These are phyloP conservation scores for Eptatretus burgeri DNA, from an alignment of 2,113 vertebrate genomes.

Conservation along the genomic window DNA sequence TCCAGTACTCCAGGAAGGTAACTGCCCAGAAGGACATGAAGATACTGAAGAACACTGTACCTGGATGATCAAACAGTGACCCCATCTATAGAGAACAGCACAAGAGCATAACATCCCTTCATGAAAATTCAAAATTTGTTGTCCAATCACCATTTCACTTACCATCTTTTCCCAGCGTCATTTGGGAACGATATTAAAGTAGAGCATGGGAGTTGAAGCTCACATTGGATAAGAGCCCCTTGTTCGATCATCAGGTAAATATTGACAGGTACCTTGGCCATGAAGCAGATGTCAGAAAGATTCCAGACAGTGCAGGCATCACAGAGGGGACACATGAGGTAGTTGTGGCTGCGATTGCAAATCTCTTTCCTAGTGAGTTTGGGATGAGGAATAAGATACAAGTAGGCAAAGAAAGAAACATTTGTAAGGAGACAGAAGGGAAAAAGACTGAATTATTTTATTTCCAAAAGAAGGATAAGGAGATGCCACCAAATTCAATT, in stretches of 20 bases:
- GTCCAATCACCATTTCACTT: too few relatives aligned
- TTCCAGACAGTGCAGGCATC: constrained; percentile 16
- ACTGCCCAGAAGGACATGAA: constrained; percentile 40
- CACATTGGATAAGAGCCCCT: too few relatives aligned
- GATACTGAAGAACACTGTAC: constrained; percentile 31
- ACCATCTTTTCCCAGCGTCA: too few relatives aligned
- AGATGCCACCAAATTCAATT: too few relatives aligned
- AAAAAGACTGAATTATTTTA: too few relatives aligned
- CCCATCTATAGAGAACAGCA: constrained; percentile 17
- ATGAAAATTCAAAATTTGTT: too few relatives aligned
- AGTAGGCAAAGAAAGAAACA: neutral
- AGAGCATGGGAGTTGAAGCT: too few relatives aligned
- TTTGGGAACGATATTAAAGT: too few relatives aligned
- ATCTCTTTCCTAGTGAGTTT: constrained; percentile 14
- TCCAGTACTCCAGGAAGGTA: constrained; percentile 36
- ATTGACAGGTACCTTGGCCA: constrained; percentile 14
- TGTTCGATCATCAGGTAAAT: neutral
- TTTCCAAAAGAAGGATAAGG: too few relatives aligned
- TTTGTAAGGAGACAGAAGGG: too few relatives aligned
- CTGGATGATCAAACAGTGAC: constrained; percentile 30
- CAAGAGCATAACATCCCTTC: neutral
- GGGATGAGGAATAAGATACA: neutral
- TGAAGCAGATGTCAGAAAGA: constrained; percentile 17
- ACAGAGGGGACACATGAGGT: constrained; percentile 18
- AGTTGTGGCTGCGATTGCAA: constrained; percentile 10